Evolutionary conservation across 2,797 vertebrate genomes (phyloP).

Genomic region (Sebastiscus albofasciatus): DNA sequence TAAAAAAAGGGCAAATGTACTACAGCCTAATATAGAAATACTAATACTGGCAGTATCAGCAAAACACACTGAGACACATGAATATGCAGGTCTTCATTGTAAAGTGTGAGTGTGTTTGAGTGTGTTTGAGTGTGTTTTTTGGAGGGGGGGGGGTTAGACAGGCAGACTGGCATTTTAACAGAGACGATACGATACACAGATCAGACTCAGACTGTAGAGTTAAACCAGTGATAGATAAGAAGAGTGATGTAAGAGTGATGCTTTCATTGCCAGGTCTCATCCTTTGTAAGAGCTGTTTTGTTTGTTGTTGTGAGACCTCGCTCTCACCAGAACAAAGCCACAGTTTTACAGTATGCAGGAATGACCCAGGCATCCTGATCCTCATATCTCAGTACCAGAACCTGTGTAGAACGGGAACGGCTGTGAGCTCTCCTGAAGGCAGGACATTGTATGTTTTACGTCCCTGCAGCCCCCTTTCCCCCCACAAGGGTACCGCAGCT

Average conservation of each 20-base stretch:
- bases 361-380: not conserved
- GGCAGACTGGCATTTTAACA: constrained; percentile 56
- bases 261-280: not conserved
- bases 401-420: not conserved
- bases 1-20: not conserved
- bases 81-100: not conserved
- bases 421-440: constrained; percentile 45
- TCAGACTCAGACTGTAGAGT: not conserved
- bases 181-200: not conserved
- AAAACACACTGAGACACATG: not conserved
- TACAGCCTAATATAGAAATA: not conserved
- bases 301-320: not conserved
- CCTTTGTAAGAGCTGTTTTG: not conserved
- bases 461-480: constrained; percentile 44
- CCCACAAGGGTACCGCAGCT: constrained; percentile 87
- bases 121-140: constrained; percentile 17
- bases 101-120: constrained; percentile 17
- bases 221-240: not conserved
- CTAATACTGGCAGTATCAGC: not conserved
- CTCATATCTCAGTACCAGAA: not conserved
- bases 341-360: not conserved
- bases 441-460: constrained; percentile 75
- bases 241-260: not conserved
- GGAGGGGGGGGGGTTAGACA: not conserved
- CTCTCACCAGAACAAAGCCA: not conserved